Conservation (phyloP, 2,888 invertebrate genomes). For the Lasioglossum leucozonium region DNA sequence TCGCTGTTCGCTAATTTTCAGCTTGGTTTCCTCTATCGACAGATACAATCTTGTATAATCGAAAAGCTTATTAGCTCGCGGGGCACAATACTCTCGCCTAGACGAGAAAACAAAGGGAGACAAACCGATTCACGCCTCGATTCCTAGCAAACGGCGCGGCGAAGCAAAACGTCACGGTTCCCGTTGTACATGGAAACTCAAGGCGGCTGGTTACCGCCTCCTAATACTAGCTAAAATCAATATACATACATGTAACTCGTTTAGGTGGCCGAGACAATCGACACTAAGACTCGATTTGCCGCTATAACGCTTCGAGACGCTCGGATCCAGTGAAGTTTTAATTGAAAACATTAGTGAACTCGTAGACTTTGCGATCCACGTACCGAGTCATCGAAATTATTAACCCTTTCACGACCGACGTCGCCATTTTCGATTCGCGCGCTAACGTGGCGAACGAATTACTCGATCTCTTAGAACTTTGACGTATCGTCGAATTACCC, state of each 20-base stretch:
- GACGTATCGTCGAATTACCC: not conserved
- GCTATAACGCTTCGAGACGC: not conserved
- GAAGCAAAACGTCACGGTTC: constrained; percentile 12
- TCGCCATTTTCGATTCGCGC: not conserved
- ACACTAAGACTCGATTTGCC: constrained; percentile 9
- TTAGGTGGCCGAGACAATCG: not conserved
- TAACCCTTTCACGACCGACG: not conserved
- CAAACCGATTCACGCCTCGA: constrained; percentile 44
- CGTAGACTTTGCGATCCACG: not conserved
- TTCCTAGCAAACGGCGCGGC: constrained; percentile 12
- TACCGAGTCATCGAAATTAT: not conserved
- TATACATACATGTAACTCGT: constrained; percentile 6
- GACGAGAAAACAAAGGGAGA: constrained; percentile 27
- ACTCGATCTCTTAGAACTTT: not conserved
- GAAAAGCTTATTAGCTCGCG: constrained; percentile 27
- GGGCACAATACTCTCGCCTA: no score
- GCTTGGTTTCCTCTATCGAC: not conserved
- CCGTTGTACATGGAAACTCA: constrained; percentile 35
- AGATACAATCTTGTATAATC: constrained; percentile 35
- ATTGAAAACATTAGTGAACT: not conserved
- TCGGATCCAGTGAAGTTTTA: not conserved
- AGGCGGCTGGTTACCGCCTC: not conserved
- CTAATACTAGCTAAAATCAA: not conserved
- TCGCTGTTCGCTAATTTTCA: constrained; percentile 25
- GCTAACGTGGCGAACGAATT: not conserved